Evolutionary conservation across 92 coral and sea anemone species (phyloP).

Genomic region (Epizoanthus stellaris): DNA sequence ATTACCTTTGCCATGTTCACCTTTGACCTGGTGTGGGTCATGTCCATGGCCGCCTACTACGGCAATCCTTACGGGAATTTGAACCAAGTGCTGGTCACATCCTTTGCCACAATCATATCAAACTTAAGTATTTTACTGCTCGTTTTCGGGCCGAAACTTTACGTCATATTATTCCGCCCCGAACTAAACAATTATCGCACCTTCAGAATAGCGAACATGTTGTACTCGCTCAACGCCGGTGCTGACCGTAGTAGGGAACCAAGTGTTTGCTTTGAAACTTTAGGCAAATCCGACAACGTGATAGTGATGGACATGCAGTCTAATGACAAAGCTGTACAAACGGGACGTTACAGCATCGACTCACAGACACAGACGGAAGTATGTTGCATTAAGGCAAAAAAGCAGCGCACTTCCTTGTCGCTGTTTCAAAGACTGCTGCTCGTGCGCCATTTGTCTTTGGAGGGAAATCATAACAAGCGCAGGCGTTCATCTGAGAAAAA

Average conservation of each 20-base stretch:
- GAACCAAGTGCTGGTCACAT: slow-evolving; percentile 39
- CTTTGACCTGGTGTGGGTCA: slow-evolving; percentile 76
- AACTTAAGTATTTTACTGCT: slow-evolving; percentile 65
- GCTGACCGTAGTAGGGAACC: slow-evolving; percentile 12
- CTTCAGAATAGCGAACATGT: slow-evolving; percentile 50
- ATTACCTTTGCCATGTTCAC: slow-evolving; percentile 88
- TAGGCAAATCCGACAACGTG: slow-evolving; percentile 49
- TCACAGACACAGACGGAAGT: slow-evolving; percentile 44
- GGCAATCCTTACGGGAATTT: slow-evolving; percentile 53
- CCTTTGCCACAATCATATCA: slow-evolving; percentile 70
- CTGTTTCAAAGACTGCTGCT: slow-evolving; percentile 6
- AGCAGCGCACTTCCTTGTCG: slow-evolving; percentile 9
- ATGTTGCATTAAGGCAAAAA: background rate
- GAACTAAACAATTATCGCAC: slow-evolving; percentile 61
- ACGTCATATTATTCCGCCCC: slow-evolving; percentile 56
- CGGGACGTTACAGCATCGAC: slow-evolving; percentile 23
- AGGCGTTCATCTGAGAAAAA: background rate
- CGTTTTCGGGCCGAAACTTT: slow-evolving; percentile 75
- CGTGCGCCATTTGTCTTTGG: slow-evolving; percentile 22
- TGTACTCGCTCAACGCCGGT: slow-evolving; percentile 37
- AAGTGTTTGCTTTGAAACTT: slow-evolving; percentile 11
- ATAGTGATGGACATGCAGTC: slow-evolving; percentile 49
- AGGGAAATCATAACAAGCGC: background rate
- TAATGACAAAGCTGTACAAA: slow-evolving; percentile 65
- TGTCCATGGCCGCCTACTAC: slow-evolving; percentile 75